Evolutionary conservation across 2,113 vertebrate genomes (phyloP).

Genomic region (Hypomesus transpacificus): DNA sequence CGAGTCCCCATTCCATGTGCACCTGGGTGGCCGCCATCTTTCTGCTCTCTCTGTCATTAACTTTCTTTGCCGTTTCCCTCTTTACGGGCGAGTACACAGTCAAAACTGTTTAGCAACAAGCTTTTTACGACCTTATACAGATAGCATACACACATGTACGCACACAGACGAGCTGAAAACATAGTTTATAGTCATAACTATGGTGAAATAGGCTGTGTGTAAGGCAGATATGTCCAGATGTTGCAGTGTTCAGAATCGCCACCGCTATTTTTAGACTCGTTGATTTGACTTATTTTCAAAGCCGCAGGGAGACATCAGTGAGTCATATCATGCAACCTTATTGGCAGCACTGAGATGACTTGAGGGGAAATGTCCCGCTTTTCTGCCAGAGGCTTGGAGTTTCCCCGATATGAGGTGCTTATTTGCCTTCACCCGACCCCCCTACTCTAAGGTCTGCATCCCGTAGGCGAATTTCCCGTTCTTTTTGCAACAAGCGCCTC

Average conservation of each 20-base stretch:
- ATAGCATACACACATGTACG: background rate
- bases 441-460: no score
- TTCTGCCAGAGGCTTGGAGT: no score
- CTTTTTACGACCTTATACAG: background rate
- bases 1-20: background rate
- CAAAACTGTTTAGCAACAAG: background rate
- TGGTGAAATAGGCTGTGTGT: background rate
- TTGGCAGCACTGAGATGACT: no score
- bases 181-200: background rate
- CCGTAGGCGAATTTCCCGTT: background rate
- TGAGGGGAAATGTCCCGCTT: no score
- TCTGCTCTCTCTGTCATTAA: background rate
- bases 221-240: background rate
- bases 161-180: slow-evolving; percentile 13
- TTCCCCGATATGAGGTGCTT: no score
- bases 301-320: background rate
- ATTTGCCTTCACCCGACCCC: no score
- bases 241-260: background rate
- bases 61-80: background rate
- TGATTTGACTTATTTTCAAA: background rate
- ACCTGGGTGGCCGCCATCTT: background rate
- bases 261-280: background rate
- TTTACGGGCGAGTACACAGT: background rate
- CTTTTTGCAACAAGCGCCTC: background rate
- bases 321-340: background rate